phyloP scores from a whole-genome alignment of 1,140 invertebrate genomes.

The Pseudomyrmex flavicornis region DNA sequence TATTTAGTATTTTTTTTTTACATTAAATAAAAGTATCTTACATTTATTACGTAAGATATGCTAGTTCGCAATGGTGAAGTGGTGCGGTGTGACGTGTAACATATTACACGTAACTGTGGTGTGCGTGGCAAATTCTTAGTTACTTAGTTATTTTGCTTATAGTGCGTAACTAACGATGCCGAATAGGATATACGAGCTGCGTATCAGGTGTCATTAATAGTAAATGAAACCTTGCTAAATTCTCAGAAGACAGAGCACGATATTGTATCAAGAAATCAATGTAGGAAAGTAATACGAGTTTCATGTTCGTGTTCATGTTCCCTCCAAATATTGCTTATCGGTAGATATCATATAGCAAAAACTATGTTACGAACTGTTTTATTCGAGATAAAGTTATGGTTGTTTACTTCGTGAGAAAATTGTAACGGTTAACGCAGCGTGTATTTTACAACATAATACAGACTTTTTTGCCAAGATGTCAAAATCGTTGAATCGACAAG shows the following conservation, averaged over 20 bases:
- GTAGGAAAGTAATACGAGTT: constrained; percentile 39
- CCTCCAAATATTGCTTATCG: constrained; percentile 2
- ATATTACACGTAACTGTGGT: constrained; percentile 29
- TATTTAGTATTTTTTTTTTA: not conserved
- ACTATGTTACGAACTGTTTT: not conserved
- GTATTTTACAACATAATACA: not conserved
- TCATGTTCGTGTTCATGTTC: not conserved
- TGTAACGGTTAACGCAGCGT: not conserved
- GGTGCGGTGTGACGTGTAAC: not conserved
- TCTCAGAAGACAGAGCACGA: constrained; percentile 44
- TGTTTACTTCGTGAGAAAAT: not conserved
- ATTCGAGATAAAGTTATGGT: not conserved
- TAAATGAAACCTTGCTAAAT: constrained; percentile 56
- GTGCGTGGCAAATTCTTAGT: constrained; percentile 43
- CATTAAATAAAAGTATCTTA: not conserved
- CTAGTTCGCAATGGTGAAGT: constrained; percentile 6
- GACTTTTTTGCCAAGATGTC: constrained; percentile 6
- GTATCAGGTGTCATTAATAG: constrained; percentile 50
- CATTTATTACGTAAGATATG: not conserved
- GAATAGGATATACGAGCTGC: constrained; percentile 49
- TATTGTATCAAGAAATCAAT: constrained; percentile 47
- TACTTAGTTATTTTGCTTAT: constrained; percentile 51
- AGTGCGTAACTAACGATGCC: constrained; percentile 57
- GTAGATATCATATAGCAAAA: not conserved
- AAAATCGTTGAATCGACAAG: constrained; percentile 57